phyloP scores from a whole-genome alignment of 2,113 vertebrate species.

The Macrotus californicus region DNA sequence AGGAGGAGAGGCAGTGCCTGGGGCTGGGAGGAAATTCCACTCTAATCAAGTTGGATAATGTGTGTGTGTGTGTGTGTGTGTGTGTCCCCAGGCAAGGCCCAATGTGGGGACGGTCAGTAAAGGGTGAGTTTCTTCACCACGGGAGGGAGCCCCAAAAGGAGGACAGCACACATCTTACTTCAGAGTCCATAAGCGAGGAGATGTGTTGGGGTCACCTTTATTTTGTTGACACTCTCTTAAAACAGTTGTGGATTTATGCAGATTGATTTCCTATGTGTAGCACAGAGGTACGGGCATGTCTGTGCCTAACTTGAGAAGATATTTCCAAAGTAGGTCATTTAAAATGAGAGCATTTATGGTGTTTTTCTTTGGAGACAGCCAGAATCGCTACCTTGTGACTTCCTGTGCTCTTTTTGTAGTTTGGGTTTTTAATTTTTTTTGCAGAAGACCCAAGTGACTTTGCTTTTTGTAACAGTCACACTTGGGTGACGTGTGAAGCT shows the following conservation, averaged over 20 bases:
- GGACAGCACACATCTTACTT: not conserved
- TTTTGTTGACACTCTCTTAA: not conserved
- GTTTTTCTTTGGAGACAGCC: not conserved
- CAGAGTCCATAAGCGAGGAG: not conserved
- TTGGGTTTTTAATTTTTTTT: no score
- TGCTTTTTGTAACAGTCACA: not conserved
- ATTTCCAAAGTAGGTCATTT: not conserved
- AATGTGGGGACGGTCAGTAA: not conserved
- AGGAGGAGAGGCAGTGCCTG: not conserved
- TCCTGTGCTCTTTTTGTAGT: not conserved
- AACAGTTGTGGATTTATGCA: not conserved
- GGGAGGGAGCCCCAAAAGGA: not conserved
- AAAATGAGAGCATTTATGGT: not conserved
- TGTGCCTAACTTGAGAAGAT: not conserved
- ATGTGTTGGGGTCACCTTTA: not conserved
- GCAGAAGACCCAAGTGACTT: not conserved
- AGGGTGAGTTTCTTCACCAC: not conserved
- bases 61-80: fast-evolving
- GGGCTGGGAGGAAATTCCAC: no score
- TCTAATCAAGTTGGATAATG: not conserved
- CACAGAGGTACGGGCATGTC: not conserved
- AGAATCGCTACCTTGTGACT: not conserved
- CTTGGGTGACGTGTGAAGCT: not conserved
- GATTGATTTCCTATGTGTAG: not conserved
- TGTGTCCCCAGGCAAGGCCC: not conserved